These are phyloP conservation scores for Drosophila anomalata DNA, from an alignment of 2,888 invertebrate genomes.

Conservation along the genomic window DNA sequence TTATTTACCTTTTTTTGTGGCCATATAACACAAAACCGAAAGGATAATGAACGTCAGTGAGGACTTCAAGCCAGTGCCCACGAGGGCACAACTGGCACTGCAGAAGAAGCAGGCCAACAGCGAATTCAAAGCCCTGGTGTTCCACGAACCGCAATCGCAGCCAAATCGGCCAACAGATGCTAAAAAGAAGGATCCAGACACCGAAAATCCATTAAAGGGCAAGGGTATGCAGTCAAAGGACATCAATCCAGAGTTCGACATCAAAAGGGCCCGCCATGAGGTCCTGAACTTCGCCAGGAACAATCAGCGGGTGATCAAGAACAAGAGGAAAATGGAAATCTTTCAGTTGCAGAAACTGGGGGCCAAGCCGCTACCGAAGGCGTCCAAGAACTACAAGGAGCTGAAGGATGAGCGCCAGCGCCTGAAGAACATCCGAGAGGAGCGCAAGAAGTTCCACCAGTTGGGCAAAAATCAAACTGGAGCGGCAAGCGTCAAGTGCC, in stretches of 20 bases:
- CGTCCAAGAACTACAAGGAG: conserved; percentile 90
- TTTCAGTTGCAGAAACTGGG: conserved; percentile 91
- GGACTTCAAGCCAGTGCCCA: conserved; percentile 79
- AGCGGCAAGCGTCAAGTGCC: conserved; percentile 85
- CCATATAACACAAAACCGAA: too few species aligned
- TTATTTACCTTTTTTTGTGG: conserved; percentile 29
- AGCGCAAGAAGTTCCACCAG: conserved; percentile 85
- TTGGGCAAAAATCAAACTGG: conserved; percentile 87
- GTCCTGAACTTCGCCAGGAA: conserved; percentile 93
- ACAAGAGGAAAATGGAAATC: conserved; percentile 91
- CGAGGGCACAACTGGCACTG: conserved; percentile 79
- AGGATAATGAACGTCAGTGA: conserved; percentile 56
- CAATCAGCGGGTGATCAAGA: conserved; percentile 87
- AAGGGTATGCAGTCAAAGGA: conserved; percentile 1
- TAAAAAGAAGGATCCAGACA: background rate
- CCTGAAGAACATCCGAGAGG: conserved; percentile 85
- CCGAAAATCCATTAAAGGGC: background rate
- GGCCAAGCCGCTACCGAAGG: conserved; percentile 90
- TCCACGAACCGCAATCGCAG: conserved; percentile 69
- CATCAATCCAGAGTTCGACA: conserved; percentile 85
- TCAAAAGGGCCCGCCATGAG: conserved; percentile 91
- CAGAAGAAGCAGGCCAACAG: conserved; percentile 49
- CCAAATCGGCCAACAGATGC: background rate
- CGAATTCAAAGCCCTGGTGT: conserved; percentile 77
- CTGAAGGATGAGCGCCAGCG: conserved; percentile 87